Conservation (phyloP, 2,797 vertebrate genomes). For the Ispidina picta region DNA sequence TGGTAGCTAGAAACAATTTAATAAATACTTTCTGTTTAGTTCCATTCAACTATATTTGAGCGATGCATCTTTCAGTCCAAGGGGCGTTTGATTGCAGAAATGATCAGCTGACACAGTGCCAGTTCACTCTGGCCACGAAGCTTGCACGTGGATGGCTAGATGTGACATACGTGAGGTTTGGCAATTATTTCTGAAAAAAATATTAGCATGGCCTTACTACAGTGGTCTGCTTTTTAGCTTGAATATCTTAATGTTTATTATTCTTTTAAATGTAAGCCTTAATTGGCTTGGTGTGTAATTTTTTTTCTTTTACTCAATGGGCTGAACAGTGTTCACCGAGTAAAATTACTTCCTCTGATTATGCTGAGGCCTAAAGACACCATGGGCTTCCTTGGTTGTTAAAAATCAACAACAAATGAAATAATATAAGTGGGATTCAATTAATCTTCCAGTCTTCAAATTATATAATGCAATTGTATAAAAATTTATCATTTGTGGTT, state of each 20-base stretch:
- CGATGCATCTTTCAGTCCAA: conserved; percentile 15
- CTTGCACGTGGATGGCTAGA: background rate
- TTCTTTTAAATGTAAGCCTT: background rate
- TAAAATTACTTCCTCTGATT: background rate
- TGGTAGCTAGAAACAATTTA: conserved; percentile 14
- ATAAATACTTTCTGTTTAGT: conserved; percentile 30
- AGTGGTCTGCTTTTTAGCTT: background rate
- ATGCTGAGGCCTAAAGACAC: background rate
- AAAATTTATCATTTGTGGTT: background rate
- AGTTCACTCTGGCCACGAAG: conserved; percentile 11
- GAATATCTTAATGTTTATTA: background rate
- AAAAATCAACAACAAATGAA: background rate
- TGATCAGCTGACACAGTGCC: conserved; percentile 22
- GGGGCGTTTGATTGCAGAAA: conserved; percentile 30
- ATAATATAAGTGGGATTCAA: background rate
- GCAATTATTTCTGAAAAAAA: conserved; percentile 15
- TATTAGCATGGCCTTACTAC: background rate
- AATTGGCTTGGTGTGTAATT: background rate
- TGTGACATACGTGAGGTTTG: background rate
- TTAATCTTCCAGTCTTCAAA: conserved; percentile 46
- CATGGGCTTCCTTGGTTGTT: background rate
- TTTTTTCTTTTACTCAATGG: background rate
- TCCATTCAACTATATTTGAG: background rate
- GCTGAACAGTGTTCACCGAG: background rate
- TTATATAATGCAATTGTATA: background rate